Conservation (phyloP, 1,140 invertebrate genomes). For the Zaprionus ghesquierei region DNA sequence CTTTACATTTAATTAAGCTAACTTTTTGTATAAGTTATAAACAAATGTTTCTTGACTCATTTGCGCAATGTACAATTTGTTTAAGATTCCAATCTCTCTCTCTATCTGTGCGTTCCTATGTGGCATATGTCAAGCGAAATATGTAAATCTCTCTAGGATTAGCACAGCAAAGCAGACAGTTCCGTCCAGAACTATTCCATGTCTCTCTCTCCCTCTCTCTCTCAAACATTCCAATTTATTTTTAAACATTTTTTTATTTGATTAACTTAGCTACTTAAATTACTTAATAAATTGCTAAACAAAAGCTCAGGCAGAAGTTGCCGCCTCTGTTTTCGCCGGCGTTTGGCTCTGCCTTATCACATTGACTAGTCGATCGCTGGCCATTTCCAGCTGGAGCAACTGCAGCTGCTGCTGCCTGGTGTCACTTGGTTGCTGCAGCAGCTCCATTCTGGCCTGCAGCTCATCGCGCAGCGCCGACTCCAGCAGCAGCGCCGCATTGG, state of each 20-base stretch:
- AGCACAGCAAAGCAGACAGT: not conserved
- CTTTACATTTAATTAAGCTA: not conserved
- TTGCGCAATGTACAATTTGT: constrained; percentile 9
- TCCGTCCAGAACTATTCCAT: constrained; percentile 19
- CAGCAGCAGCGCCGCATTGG: constrained; percentile 21
- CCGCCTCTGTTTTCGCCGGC: not conserved
- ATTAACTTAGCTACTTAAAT: too few relatives aligned
- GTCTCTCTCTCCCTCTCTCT: too few relatives aligned
- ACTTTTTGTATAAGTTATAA: not conserved
- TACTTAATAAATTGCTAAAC: too few relatives aligned
- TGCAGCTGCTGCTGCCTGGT: constrained; percentile 4
- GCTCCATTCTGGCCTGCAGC: constrained; percentile 24
- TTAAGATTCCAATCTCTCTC: not conserved
- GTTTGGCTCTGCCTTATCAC: constrained; percentile 30
- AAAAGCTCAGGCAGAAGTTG: too few relatives aligned
- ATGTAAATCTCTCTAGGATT: not conserved
- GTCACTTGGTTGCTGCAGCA: not conserved
- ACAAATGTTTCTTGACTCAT: not conserved
- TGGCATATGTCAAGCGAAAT: not conserved
- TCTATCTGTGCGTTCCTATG: not conserved
- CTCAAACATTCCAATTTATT: not conserved
- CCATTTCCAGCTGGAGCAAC: constrained; percentile 45
- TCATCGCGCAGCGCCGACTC: constrained; percentile 49
- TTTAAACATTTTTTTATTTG: not conserved
- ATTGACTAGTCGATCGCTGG: constrained; percentile 47